Percentiles rank a stretch among this genome's conserved stretches.
These are phyloP conservation scores for Agraylea sexmaculata DNA, from an alignment of 1,140 invertebrate species.

Conservation along the genomic window DNA sequence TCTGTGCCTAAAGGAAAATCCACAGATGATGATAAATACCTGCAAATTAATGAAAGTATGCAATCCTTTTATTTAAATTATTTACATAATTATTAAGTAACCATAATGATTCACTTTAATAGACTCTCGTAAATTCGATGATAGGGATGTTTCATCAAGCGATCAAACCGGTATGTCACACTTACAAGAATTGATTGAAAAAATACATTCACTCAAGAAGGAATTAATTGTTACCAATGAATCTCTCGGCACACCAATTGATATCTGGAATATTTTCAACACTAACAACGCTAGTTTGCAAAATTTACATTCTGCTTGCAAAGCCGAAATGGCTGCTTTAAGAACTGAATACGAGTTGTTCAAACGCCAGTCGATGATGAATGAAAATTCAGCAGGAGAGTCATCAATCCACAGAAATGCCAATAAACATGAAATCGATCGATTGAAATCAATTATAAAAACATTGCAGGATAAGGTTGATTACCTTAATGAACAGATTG, in stretches of 20 bases:
- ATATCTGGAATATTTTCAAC: constrained; percentile 40
- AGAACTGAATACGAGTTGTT: constrained; percentile 30
- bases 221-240: constrained; percentile 41
- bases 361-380: constrained; percentile 20
- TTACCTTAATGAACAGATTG: constrained; percentile 46
- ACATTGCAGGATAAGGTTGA: constrained; percentile 54
- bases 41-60: neutral
- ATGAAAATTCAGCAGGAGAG: constrained; percentile 20
- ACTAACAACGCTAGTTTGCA: constrained; percentile 27
- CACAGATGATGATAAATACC: neutral
- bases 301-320: constrained; percentile 31
- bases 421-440: constrained; percentile 31
- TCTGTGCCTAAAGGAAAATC: constrained; percentile 3
- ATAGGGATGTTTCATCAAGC: neutral
- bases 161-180: constrained; percentile 31
- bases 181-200: constrained; percentile 39
- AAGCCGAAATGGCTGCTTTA: constrained; percentile 32
- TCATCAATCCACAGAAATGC: constrained; percentile 25
- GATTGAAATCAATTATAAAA: constrained; percentile 45
- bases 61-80: no score
- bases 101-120: no score
- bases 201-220: constrained; percentile 44
- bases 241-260: constrained; percentile 39
- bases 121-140: neutral
- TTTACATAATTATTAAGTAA: no score